Percentiles rank a stretch among this genome's conserved stretches.
Evolutionary conservation across 2,113 vertebrate species (phyloP).

Genomic region (Apaloderma vittatum): DNA sequence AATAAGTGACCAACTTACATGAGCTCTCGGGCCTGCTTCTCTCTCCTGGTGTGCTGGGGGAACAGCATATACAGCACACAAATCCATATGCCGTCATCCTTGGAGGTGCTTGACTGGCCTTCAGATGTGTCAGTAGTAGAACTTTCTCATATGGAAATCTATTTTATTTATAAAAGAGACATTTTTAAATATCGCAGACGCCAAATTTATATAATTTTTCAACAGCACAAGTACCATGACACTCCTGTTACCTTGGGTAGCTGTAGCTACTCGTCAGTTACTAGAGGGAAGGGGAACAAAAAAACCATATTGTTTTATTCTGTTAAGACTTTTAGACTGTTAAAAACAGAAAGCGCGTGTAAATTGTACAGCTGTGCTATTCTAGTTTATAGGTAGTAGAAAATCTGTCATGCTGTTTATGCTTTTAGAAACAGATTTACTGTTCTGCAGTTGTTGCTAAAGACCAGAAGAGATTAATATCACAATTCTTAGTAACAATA

Average conservation of each 20-base stretch:
- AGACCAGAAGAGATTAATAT: neutral
- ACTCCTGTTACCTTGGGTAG: neutral
- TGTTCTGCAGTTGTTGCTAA: neutral
- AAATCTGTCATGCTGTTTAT: neutral
- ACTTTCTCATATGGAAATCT: neutral
- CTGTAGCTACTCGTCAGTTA: neutral
- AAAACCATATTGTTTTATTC: neutral
- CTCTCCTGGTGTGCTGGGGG: neutral
- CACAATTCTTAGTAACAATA: neutral
- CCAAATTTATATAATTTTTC: neutral
- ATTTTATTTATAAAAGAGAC: neutral
- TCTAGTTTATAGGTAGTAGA: neutral
- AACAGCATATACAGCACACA: neutral
- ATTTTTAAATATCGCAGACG: neutral
- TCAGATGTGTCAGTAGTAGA: neutral
- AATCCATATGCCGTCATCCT: neutral
- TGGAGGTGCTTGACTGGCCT: neutral
- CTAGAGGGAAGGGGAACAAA: neutral
- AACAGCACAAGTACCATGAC: neutral
- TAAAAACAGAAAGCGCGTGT: neutral
- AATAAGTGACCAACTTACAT: neutral
- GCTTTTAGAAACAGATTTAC: neutral
- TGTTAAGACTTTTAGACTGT: neutral
- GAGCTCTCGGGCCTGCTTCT: neutral
- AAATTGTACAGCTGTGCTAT: neutral